A percentile compares a stretch with the other conserved stretches of the same genome.
Conservation (phyloP, 2,888 invertebrate species). For the Torymus aiolomorphi region DNA sequence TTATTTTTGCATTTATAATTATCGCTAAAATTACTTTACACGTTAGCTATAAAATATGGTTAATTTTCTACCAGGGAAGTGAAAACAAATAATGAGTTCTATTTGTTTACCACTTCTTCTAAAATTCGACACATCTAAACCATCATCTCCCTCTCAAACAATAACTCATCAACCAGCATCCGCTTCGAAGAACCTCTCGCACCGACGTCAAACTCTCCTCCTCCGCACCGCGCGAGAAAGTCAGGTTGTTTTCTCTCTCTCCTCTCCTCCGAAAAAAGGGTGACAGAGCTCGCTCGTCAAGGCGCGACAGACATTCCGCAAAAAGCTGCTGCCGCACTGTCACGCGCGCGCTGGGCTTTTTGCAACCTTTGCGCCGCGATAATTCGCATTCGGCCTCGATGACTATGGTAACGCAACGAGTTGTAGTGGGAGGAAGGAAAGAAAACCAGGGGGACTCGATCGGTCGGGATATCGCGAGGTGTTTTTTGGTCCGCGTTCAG, state of each 20-base stretch:
- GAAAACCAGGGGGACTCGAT: background rate
- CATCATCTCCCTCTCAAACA: background rate
- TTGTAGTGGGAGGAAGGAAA: background rate
- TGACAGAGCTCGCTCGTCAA: conserved; percentile 15
- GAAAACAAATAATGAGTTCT: no score
- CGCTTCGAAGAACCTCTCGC: background rate
- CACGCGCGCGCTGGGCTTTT: background rate
- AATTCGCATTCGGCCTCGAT: conserved; percentile 22
- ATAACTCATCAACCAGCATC: background rate
- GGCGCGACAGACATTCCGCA: conserved; percentile 18
- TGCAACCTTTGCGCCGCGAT: conserved; percentile 6
- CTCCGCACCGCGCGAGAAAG: background rate
- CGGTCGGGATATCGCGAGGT: background rate
- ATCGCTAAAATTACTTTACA: no score
- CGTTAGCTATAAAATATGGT: no score
- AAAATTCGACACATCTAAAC: no score
- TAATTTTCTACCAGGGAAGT: no score
- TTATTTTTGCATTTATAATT: no score
- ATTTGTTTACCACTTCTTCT: no score
- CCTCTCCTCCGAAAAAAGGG: background rate
- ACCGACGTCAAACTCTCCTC: background rate
- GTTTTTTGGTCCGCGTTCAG: conserved; percentile 2
- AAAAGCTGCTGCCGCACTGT: conserved; percentile 1
- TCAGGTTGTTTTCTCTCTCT: conserved; percentile 12
- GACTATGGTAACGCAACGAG: conserved; percentile 24